Evolutionary conservation across 2,888 invertebrate genomes (phyloP), one percentile per base, ranked within the genome.

Genomic region (Sipunculus nudus): DNA sequence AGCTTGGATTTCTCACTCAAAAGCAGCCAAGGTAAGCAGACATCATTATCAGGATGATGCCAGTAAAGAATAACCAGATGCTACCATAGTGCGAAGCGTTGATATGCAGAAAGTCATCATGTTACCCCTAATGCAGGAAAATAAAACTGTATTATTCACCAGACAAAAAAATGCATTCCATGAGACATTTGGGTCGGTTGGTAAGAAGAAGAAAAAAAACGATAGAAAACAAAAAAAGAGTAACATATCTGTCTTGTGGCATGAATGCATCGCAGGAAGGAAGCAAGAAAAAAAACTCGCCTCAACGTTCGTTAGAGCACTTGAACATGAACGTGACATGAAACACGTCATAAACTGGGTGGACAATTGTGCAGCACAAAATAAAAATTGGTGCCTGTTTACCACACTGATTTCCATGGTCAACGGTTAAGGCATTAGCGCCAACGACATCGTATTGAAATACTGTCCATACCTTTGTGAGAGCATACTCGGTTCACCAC

Each of bases 321-420:
- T 63, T 16, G 13, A 48, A 32, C 21, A 35, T n/a, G 57, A 39
- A 23, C 28, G 56, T 26, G 61, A 58, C 25, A 21, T 19, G 21
- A 46, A n/a, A n/a, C n/a, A n/a, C n/a, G n/a, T n/a, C n/a, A n/a
- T n/a, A n/a, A n/a, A n/a, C n/a, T 65, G 57, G 53, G 26, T 65
- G 39, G 63, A 66, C 55, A 61, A 66, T 35, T 66, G 63, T 46
- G n/a, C 60, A 2, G 60, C 59, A 6, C 66, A 66, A 35, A 65
- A 65, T 53, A 64, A 64, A 48, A 57, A 61, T 41, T 64, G 61
- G 60, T 39, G 32, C 29, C 38, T 57, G 2, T 53, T 57, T 13
- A 56, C 61, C 6, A 25, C 53, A n/a, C 3, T 62, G 28, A 39
- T 62, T 8, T 3, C 25, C 2, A 8, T 57, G 19, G 48, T 56